Evolutionary conservation across 2,888 invertebrate species (phyloP), one percentile per base, ranked within the genome.

Genomic region (Leucophora obtusa): DNA sequence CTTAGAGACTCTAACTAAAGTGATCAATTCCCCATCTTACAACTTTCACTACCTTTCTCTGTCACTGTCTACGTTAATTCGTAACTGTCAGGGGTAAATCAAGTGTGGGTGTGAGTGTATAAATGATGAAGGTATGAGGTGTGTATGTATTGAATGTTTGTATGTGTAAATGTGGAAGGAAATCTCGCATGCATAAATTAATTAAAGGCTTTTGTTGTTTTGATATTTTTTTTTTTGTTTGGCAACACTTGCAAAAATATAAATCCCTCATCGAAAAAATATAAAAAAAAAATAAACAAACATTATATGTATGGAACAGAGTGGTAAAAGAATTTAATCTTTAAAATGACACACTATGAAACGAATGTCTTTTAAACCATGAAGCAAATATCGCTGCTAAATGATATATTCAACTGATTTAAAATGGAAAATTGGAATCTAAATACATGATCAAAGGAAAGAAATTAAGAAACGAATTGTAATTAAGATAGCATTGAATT

Each of bases 141-240:
- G 21, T 54, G 38, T 54, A 35, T 56, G n/a, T 54, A 3, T 43
- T n/a, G 33, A 11, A 60, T 1, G 4, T 17, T 9, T 59, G 50
- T 60, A 33, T 38, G n/a, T 69, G 63, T 47, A 47, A 58, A 43
- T 66, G 62, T 33, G 54, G 15, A 74, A 74, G 72, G 62, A 82
- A 82, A 79, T 82, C 79, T 82, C 76, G 79, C 76, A 76, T 79
- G 79, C 72, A 79, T 82, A 82, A 82, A 82, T 79, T 82, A 82
- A 82, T 82, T 82, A 82, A 82, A 76, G 69, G 76, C 76, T 82
- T 82, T 79, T 69, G 79, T 72, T 74, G 77, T 81, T 73, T 70
- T 68, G 51, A 66, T 73, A 43, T 38, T 47, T 38, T 33, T 54
- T 17, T 54, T 21, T 38, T 62, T 62, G 71, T 53, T 68, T 56